Conservation (phyloP, 2,888 invertebrate genomes). For the Caenorhabditis macrosperma region DNA sequence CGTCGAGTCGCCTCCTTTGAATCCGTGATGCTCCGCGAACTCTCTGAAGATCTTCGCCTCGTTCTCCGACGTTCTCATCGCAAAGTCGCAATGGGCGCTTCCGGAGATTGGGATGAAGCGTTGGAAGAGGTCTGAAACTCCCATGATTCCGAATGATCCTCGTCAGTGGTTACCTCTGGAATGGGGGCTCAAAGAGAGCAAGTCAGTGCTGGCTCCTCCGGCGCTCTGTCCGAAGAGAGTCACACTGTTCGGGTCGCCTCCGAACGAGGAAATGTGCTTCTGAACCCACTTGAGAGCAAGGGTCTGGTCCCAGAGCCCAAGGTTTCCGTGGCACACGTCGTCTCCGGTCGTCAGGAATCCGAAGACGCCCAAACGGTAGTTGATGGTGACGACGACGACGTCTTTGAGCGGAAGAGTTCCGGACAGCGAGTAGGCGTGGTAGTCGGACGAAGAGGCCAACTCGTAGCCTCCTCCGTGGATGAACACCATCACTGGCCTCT, state of each 20-base stretch:
- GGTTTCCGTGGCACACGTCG: conserved; percentile 63
- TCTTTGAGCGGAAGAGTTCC: conserved; percentile 72
- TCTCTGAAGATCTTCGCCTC: conserved; percentile 41
- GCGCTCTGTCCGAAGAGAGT: conserved; percentile 78
- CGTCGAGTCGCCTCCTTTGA: conserved; percentile 18
- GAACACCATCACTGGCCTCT: conserved; percentile 69
- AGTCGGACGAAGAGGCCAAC: conserved; percentile 45
- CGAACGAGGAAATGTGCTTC: conserved; percentile 74
- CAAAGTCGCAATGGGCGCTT: conserved; percentile 52
- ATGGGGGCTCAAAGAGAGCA: conserved; percentile 66
- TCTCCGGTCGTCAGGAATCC: conserved; percentile 67
- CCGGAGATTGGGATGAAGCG: conserved; percentile 53
- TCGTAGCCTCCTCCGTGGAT: conserved; percentile 68
- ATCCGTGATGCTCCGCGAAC: conserved; percentile 59
- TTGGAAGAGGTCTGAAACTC: conserved; percentile 30
- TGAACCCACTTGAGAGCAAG: conserved; percentile 76
- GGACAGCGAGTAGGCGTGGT: conserved; percentile 43
- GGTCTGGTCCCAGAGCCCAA: conserved; percentile 76
- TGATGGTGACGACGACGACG: conserved; percentile 70
- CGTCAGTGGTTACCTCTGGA: conserved; percentile 48
- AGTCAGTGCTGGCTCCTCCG: conserved; percentile 68
- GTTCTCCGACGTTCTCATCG: conserved; percentile 22
- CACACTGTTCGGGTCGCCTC: conserved; percentile 74
- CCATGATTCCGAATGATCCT: background rate
- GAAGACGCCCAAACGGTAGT: conserved; percentile 72